Conservation (phyloP, 1,140 invertebrate species). For the Halyomorpha halys region DNA sequence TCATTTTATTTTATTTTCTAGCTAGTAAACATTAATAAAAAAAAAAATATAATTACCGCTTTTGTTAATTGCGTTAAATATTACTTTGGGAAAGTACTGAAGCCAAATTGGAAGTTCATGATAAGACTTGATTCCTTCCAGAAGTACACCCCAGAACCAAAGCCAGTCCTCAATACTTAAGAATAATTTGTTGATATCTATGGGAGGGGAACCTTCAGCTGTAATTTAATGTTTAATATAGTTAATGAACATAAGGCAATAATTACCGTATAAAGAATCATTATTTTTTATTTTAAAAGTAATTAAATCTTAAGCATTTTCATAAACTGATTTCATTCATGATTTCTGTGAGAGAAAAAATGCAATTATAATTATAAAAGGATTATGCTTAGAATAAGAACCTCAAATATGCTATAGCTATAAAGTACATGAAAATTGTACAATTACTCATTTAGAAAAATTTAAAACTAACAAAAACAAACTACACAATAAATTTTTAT, state of each 20-base stretch:
- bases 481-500: too few species aligned
- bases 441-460: too few species aligned
- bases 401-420: too few species aligned
- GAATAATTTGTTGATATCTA: slow-evolving; percentile 25
- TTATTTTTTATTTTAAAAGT: background rate
- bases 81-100: slow-evolving; percentile 57
- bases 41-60: slow-evolving; percentile 39
- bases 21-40: too few species aligned
- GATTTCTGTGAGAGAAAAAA: too few species aligned
- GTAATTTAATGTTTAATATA: background rate
- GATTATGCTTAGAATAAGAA: too few species aligned
- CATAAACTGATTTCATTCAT: too few species aligned
- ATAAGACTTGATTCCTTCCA: slow-evolving; percentile 44
- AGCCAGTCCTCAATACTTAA: slow-evolving; percentile 47
- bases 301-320: too few species aligned
- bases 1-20: too few species aligned
- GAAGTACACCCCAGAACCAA: slow-evolving; percentile 48
- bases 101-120: slow-evolving; percentile 55
- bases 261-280: background rate
- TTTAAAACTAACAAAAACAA: too few species aligned
- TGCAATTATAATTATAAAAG: too few species aligned
- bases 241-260: background rate
- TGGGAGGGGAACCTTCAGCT: background rate
- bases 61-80: slow-evolving; percentile 59
- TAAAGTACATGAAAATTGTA: too few species aligned